phyloP scores from a whole-genome alignment of 2,888 invertebrate genomes.

The Nasonia oneida region DNA sequence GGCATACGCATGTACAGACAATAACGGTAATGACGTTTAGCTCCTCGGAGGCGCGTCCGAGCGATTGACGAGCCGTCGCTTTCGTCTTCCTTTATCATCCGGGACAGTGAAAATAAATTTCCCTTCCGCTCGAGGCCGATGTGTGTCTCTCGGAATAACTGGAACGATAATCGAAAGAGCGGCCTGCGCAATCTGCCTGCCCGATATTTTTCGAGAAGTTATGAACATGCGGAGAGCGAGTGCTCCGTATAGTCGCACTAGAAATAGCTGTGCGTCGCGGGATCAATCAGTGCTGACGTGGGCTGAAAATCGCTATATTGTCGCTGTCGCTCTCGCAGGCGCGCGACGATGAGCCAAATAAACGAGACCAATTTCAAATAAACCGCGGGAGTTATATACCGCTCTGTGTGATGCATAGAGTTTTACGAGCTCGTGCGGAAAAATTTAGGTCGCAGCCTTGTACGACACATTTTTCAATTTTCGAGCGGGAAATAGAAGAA shows the following conservation, averaged over 20 bases:
- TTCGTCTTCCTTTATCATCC: conserved; percentile 37
- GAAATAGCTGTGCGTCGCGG: neutral
- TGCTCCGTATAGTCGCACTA: neutral
- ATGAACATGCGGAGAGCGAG: neutral
- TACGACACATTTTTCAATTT: neutral
- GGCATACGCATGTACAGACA: conserved; percentile 65
- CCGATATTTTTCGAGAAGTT: neutral
- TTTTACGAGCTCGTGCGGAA: neutral
- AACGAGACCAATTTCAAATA: neutral
- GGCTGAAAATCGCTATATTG: conserved; percentile 13
- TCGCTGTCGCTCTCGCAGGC: neutral
- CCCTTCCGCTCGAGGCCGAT: neutral
- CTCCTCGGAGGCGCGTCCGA: conserved; percentile 67
- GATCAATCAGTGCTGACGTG: conserved; percentile 8
- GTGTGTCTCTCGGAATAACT: neutral
- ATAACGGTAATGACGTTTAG: conserved; percentile 71
- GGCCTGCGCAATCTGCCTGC: neutral
- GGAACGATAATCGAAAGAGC: conserved; percentile 6
- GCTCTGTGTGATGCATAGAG: neutral
- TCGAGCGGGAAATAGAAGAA: neutral
- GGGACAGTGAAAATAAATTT: conserved; percentile 57
- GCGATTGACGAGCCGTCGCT: conserved; percentile 38
- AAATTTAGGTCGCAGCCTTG: neutral
- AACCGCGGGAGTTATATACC: neutral
- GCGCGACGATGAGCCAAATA: neutral